Evolutionary conservation across 2,113 vertebrate species (phyloP), one percentile per base, ranked within the genome.

Genomic region (Protobothrops mucrosquamatus): DNA sequence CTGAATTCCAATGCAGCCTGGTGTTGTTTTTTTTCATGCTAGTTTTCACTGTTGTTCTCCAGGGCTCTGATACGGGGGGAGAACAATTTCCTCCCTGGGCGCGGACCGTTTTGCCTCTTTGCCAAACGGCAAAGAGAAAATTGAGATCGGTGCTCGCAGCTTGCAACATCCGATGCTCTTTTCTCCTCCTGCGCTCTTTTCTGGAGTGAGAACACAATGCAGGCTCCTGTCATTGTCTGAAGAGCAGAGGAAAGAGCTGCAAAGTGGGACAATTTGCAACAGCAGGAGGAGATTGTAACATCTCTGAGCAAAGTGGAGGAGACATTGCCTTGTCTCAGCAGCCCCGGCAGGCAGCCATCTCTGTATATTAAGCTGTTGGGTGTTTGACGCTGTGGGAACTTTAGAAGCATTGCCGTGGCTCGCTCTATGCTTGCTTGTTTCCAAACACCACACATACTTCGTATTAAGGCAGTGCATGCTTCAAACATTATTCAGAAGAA

Each of bases 231-330:
- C 51, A 48, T 26, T 23, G 51, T 57, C 54, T 39, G 20, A 34
- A 34, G 61, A 46, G 43, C 11, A 26, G 51, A 88, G 91, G 91
- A 93, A 34, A 64, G 52, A 85, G 69, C 88, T 69, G 23, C 91
- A 29, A 52, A 92, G 34, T n/a, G 61, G 88, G 91, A 69, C 59
- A 92, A 81, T 85, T 92, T 92, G 7, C 89, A 91, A 85, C 85
- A 94, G 39, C 20, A 59, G 87, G 86, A 0, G 7, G 46, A 85
- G 9, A 2, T 90, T 56, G 6, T 81, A 91, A 55, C 51, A 15
- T 43, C 55, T 23, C 34, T 39, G 46, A 29, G 0, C 91, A 48
- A 61, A 95, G 92, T 74, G 24, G 39, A 39, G 85, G 39, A 2
- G 0, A 23, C 43, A 2, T 74, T 91, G 24, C 11, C 90, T 93